Evolutionary conservation across 2,797 vertebrate species (phyloP), one percentile per base, ranked within the genome.

Genomic region (Emydoidea blandingii): DNA sequence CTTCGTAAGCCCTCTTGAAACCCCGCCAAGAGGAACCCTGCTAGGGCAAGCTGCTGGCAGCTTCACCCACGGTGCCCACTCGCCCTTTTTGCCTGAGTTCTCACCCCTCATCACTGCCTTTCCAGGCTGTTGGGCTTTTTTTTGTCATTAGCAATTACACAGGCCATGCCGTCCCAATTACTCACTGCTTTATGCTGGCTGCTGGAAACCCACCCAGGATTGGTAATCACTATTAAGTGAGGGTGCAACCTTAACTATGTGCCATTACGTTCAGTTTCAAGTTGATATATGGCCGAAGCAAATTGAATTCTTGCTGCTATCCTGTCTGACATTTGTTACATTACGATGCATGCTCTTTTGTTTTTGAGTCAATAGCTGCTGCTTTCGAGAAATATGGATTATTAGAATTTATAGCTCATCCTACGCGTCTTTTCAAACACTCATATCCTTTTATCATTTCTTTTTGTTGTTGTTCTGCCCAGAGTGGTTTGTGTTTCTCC

Each of bases 371-470:
- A 97, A 98, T 98, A 96, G 97, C 97, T 95, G 94, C 92, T 96
- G 97, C 97, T 97, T 98, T 98, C 65, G 91, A 98, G 97, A 98
- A 98, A 97, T 98, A 98, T 98, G 97, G 97, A 98, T 98, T 98
- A 98, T 98, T 97, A 98, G 97, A 97, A 98, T 97, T 97, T 97
- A 98, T 97, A 86, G 97, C 95, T 95, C 84, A 89, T 97, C 97
- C 96, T 92, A 83, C 9, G 27, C 8, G 90, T 97, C 97, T 96
- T 97, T 97, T 95, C 96, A 95, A 96, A 97, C 96, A 92, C 97
- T 97, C 97, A 96, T 97, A 98, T 97, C 97, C 96, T 97, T 97
- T 97, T 96, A 97, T 98, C 97, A 98, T 98, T 97, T 96, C 90
- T 44, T 95, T 94, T 96, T 94, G 95, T 97, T 97, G 96, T 97